Evolutionary conservation across 1,140 invertebrate species (phyloP).

Genomic region (Dolichoris vasculosae): DNA sequence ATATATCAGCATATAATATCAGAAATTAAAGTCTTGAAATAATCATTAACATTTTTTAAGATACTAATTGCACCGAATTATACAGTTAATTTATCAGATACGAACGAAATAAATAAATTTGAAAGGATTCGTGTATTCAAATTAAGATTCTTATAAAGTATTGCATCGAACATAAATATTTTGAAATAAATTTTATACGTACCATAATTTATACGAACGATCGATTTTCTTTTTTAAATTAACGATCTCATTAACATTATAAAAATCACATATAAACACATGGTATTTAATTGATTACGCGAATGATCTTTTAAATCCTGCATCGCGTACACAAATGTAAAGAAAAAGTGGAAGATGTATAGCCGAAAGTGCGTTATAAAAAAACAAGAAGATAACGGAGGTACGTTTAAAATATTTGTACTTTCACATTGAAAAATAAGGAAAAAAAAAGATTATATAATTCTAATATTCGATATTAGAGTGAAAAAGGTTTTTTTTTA

Average conservation of each 20-base stretch:
- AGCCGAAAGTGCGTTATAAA: slow-evolving; percentile 25
- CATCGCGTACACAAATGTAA: not conserved
- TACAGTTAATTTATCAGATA: not conserved
- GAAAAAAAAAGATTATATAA: slow-evolving; percentile 19
- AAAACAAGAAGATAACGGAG: slow-evolving; percentile 34
- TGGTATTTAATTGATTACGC: not conserved
- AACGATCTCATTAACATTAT: not conserved
- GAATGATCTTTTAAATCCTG: not conserved
- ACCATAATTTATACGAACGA: not conserved
- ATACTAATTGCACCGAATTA: not conserved
- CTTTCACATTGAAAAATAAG: slow-evolving; percentile 34
- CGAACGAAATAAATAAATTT: not conserved
- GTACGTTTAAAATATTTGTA: slow-evolving; percentile 37
- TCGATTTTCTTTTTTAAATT: not conserved
- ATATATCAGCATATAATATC: no score
- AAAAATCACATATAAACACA: not conserved
- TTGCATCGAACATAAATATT: not conserved
- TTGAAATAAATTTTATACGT: not conserved
- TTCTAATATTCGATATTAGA: slow-evolving; percentile 16
- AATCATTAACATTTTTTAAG: no score
- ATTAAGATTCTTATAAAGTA: not conserved
- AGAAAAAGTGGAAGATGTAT: not conserved
- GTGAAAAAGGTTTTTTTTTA: slow-evolving; percentile 43
- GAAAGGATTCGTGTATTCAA: not conserved
- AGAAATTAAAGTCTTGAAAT: not conserved